Evolutionary conservation across 2,888 invertebrate species (phyloP).

Genomic region (Ceriagrion tenellum): DNA sequence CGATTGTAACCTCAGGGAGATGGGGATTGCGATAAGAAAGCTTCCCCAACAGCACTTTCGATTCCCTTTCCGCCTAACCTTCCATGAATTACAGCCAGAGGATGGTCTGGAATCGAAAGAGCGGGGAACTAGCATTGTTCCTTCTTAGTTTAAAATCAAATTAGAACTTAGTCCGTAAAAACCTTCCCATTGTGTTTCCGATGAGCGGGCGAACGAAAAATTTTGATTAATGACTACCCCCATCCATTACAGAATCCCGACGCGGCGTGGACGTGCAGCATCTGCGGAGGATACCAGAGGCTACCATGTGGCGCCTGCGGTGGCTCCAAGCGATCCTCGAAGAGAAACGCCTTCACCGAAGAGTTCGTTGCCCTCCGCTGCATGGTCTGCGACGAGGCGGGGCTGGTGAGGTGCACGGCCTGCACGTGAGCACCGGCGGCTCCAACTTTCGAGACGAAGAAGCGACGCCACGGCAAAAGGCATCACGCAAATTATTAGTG

Average conservation of each 20-base stretch:
- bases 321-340: constrained; percentile 97
- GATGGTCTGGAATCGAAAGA: too few species aligned
- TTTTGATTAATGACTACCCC: too few species aligned
- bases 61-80: too few species aligned
- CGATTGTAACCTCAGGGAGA: too few species aligned
- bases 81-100: too few species aligned
- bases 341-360: constrained; percentile 95
- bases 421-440: constrained; percentile 79
- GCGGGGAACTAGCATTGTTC: too few species aligned
- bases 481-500: neutral
- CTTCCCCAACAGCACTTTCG: too few species aligned
- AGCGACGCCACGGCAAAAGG: neutral
- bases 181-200: too few species aligned
- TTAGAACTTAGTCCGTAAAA: too few species aligned
- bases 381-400: constrained; percentile 97
- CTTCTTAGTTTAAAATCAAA: too few species aligned
- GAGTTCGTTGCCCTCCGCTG: constrained; percentile 96
- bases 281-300: constrained; percentile 95
- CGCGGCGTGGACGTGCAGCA: constrained; percentile 83
- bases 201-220: too few species aligned
- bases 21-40: too few species aligned
- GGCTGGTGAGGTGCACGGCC: constrained; percentile 91
- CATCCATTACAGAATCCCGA: constrained; percentile 86
- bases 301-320: constrained; percentile 95
- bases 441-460: neutral